These are phyloP conservation scores for Dryocosmus kuriphilus DNA, from an alignment of 2,888 invertebrate species.

Conservation along the genomic window DNA sequence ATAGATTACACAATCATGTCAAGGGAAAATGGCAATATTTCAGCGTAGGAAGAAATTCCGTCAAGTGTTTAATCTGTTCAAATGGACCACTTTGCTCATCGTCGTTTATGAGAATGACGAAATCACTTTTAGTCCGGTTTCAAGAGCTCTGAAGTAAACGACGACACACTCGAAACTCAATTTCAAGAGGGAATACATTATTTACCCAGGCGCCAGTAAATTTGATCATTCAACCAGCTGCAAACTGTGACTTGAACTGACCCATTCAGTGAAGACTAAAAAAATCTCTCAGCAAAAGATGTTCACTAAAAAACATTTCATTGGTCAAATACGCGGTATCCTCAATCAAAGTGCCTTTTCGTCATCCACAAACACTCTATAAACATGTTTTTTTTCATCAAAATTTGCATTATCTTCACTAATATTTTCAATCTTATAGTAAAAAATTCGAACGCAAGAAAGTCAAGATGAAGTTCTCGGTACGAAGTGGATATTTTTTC, in stretches of 20 bases:
- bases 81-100: constrained; percentile 61
- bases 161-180: constrained; percentile 22
- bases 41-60: constrained; percentile 17
- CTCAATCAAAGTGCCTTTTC: not conserved
- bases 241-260: constrained; percentile 3
- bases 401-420: not conserved
- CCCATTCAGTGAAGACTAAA: not conserved
- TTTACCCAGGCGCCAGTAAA: constrained; percentile 27
- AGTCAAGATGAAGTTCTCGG: too few relatives aligned
- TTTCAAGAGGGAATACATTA: constrained; percentile 30
- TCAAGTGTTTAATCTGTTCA: constrained; percentile 62
- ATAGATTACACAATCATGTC: not conserved
- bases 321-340: not conserved
- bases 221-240: constrained; percentile 29
- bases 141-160: constrained; percentile 46
- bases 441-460: too few relatives aligned
- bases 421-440: not conserved
- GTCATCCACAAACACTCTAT: not conserved
- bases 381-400: not conserved
- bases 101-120: constrained; percentile 63
- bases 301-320: constrained; percentile 14
- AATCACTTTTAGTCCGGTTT: constrained; percentile 59
- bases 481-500: too few relatives aligned
- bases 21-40: not conserved
- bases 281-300: not conserved